Evolutionary conservation across 2,888 invertebrate species (phyloP).

Genomic region (Polyommatus icarus): DNA sequence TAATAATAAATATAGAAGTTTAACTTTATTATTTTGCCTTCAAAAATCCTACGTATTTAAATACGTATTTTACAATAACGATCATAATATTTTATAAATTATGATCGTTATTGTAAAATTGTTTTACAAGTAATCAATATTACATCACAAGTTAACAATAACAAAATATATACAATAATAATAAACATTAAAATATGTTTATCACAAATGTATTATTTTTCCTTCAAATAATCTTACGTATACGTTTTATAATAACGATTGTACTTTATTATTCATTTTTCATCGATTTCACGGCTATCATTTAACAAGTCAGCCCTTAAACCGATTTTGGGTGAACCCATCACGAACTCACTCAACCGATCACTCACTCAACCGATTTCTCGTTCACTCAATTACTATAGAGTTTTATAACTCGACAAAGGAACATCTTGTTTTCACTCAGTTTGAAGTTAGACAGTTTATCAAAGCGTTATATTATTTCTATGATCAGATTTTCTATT

Average conservation of each 20-base stretch:
- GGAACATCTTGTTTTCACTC: conserved; percentile 20
- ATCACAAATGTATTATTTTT: background rate
- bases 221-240: background rate
- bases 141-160: too few relatives aligned
- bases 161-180: too few relatives aligned
- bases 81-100: too few relatives aligned
- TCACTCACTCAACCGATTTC: background rate
- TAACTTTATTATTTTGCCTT: too few relatives aligned
- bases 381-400: conserved; percentile 16
- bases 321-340: conserved; percentile 7
- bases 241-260: background rate
- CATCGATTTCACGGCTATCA: background rate
- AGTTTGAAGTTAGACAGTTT: conserved; percentile 20
- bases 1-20: too few relatives aligned
- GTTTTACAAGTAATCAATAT: too few relatives aligned
- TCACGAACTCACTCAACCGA: conserved; percentile 10
- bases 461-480: background rate
- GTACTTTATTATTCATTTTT: background rate
- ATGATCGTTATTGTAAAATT: too few relatives aligned
- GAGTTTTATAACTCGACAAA: conserved; percentile 2
- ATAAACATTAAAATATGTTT: too few relatives aligned
- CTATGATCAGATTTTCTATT: background rate
- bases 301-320: conserved; percentile 22
- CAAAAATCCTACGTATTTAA: too few relatives aligned
- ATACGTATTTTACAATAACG: too few relatives aligned